Evolutionary conservation across 2,113 vertebrate species (phyloP).

Genomic region (Thunnus thynnus): DNA sequence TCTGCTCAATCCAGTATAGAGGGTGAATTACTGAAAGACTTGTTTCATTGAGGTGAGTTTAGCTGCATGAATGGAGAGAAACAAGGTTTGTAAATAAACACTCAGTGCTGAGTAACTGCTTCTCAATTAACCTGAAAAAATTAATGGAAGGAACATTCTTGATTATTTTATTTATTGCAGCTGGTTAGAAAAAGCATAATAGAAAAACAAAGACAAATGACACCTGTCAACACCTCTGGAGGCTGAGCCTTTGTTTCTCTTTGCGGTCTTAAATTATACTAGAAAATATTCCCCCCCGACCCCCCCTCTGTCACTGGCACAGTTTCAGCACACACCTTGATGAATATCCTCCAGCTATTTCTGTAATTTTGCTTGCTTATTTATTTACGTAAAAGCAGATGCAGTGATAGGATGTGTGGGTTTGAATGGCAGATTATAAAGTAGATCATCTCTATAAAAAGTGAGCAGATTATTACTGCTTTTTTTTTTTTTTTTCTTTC

Average conservation of each 20-base stretch:
- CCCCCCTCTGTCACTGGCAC: neutral
- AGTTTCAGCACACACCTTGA: slow-evolving; percentile 29
- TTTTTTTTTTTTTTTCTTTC: neutral
- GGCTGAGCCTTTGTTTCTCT: slow-evolving; percentile 34
- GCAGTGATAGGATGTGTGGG: slow-evolving; percentile 15
- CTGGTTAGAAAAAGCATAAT: slow-evolving; percentile 8
- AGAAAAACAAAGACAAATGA: neutral
- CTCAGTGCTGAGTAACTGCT: slow-evolving; percentile 15
- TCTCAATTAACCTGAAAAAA: slow-evolving; percentile 21
- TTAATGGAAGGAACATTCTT: slow-evolving; percentile 4
- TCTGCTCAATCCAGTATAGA: slow-evolving; percentile 1
- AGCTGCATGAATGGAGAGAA: slow-evolving; percentile 2
- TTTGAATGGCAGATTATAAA: slow-evolving; percentile 35
- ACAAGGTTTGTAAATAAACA: slow-evolving; percentile 10
- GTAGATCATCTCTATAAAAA: neutral
- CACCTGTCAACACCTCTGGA: slow-evolving; percentile 41
- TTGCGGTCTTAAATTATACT: slow-evolving; percentile 23
- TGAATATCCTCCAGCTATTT: slow-evolving; percentile 57
- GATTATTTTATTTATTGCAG: slow-evolving; percentile 21
- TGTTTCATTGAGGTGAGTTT: slow-evolving; percentile 15
- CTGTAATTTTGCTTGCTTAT: slow-evolving; percentile 47
- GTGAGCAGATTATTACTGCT: neutral
- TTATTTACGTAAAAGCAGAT: slow-evolving; percentile 30
- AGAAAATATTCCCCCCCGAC: neutral
- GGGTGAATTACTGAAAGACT: neutral